Evolutionary conservation across 2,113 vertebrate genomes (phyloP).

Genomic region (Nesoenas mayeri): DNA sequence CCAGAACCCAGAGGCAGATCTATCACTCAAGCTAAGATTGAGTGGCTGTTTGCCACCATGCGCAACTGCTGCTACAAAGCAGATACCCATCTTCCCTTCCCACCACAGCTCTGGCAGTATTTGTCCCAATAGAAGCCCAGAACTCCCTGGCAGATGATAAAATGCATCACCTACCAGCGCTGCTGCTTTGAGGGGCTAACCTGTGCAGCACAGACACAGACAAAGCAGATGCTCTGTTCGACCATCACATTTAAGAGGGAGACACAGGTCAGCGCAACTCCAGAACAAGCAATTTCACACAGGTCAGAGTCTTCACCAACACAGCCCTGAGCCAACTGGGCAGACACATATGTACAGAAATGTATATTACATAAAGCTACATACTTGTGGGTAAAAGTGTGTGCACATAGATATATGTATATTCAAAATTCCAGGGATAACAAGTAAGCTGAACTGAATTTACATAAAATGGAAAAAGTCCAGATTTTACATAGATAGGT

Average conservation of each 20-base stretch:
- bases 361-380: background rate
- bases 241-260: background rate
- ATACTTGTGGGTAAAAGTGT: background rate
- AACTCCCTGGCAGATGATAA: background rate
- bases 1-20: background rate
- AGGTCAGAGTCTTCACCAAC: background rate
- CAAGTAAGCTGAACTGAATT: background rate
- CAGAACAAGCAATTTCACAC: background rate
- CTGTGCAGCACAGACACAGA: background rate
- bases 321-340: background rate
- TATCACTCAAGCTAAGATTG: background rate
- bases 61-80: background rate
- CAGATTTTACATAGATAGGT: background rate
- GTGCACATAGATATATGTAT: fast-evolving
- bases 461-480: background rate
- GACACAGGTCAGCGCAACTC: background rate
- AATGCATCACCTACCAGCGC: fast-evolving
- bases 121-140: background rate
- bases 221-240: background rate
- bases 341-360: background rate
- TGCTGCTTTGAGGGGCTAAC: background rate
- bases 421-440: background rate
- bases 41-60: background rate
- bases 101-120: fast-evolving
- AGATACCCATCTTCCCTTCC: background rate